A percentile compares a stretch with the other conserved stretches of the same genome.
Evolutionary conservation across 1,140 invertebrate species (phyloP).

Genomic region (Dreissena polymorpha): DNA sequence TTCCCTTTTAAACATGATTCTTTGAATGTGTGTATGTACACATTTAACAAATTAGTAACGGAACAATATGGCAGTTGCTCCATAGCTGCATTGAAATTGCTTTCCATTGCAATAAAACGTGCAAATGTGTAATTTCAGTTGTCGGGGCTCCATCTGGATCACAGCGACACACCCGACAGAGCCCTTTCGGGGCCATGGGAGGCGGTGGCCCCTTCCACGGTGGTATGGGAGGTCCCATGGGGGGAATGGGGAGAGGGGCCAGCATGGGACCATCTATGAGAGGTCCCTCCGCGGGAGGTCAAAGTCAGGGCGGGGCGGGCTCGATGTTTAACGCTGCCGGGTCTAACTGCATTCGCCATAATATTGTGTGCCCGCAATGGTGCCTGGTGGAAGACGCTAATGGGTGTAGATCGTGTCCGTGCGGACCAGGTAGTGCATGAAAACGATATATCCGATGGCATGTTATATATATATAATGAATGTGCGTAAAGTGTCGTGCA

Average conservation of each 20-base stretch:
- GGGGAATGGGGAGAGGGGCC: conserved; percentile 12
- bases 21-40: no score
- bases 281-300: conserved; percentile 30
- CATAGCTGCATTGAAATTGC: no score
- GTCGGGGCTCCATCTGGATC: not conserved
- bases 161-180: conserved; percentile 13
- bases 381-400: conserved; percentile 32
- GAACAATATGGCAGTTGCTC: no score
- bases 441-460: no score
- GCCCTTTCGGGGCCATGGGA: conserved; percentile 27
- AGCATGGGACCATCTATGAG: conserved; percentile 16
- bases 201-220: conserved; percentile 32
- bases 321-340: conserved; percentile 17
- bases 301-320: conserved; percentile 5
- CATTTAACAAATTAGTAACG: no score
- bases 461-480: no score
- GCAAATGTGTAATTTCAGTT: no score
- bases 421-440: conserved; percentile 30
- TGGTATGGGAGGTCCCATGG: conserved; percentile 25
- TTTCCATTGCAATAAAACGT: no score
- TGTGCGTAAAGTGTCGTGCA: no score
- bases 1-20: no score
- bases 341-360: not conserved
- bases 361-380: conserved; percentile 43
- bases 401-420: conserved; percentile 38